A percentile compares a stretch with the other conserved stretches of the same genome.
phyloP scores from a whole-genome alignment of 2,888 invertebrate genomes.

The Aleiodes alternator region DNA sequence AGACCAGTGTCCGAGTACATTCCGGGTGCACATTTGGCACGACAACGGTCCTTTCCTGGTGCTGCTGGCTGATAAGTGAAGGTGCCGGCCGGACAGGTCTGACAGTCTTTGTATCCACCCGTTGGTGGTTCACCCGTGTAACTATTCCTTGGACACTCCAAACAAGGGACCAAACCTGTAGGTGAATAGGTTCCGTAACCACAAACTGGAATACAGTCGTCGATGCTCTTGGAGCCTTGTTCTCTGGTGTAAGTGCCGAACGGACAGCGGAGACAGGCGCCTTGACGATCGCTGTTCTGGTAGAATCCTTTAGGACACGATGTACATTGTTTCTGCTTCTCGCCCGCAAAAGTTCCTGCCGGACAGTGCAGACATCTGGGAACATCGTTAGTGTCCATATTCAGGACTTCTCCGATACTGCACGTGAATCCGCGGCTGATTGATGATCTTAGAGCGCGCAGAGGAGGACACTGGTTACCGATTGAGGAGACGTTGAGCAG shows the following conservation, averaged over 20 bases:
- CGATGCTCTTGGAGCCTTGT: conserved; percentile 90
- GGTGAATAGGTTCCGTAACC: conserved; percentile 97
- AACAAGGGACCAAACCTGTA: conserved; percentile 93
- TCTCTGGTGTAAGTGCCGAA: conserved; percentile 94
- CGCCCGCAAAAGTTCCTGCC: conserved; percentile 94
- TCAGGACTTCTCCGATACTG: conserved; percentile 93
- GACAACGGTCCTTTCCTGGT: conserved; percentile 86
- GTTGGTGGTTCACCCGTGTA: conserved; percentile 92
- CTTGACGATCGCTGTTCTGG: conserved; percentile 94
- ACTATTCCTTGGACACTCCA: conserved; percentile 95
- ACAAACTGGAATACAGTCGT: conserved; percentile 94
- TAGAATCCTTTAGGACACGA: conserved; percentile 95
- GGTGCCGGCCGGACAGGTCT: conserved; percentile 92
- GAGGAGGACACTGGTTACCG: conserved; percentile 94
- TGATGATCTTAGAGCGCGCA: conserved; percentile 89
- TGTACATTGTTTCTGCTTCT: conserved; percentile 93
- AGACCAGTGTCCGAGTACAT: conserved; percentile 95
- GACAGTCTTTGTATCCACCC: conserved; percentile 95
- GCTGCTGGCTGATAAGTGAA: conserved; percentile 96
- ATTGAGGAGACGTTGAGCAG: conserved; percentile 92
- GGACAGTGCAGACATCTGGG: conserved; percentile 97
- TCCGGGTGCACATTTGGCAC: conserved; percentile 92
- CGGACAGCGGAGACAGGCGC: conserved; percentile 92
- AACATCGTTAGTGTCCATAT: conserved; percentile 94
- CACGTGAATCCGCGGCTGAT: conserved; percentile 95